Conservation (phyloP, 2,888 invertebrate species). For the Hirtodrosophila trivittata region DNA sequence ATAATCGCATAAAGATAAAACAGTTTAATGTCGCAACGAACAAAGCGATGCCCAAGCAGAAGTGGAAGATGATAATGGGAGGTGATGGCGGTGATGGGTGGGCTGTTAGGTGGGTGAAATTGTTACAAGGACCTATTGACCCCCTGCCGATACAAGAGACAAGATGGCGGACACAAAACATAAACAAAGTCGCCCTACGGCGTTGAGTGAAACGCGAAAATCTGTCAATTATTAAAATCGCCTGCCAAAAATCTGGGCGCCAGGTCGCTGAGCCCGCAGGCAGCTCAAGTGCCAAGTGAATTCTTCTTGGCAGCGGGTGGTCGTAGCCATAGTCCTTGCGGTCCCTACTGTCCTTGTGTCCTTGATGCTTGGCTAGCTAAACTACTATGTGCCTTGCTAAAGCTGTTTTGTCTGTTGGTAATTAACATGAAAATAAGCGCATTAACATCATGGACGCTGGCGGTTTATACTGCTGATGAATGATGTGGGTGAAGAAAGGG, state of each 20-base stretch:
- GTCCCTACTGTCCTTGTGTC: neutral
- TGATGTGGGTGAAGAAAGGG: constrained; percentile 2
- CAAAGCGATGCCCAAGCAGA: constrained; percentile 43
- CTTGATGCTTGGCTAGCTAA: constrained; percentile 16
- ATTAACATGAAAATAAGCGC: constrained; percentile 77
- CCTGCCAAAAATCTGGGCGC: constrained; percentile 61
- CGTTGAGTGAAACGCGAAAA: constrained; percentile 57
- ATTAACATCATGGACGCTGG: constrained; percentile 61
- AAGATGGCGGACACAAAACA: constrained; percentile 38
- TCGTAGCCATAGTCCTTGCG: constrained; percentile 4
- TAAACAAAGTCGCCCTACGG: constrained; percentile 54
- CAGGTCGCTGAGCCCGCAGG: constrained; percentile 47
- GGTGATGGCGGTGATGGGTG: constrained; percentile 8
- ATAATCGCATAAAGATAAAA: constrained; percentile 79
- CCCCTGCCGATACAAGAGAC: constrained; percentile 38
- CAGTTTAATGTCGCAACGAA: constrained; percentile 71
- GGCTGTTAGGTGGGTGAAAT: neutral
- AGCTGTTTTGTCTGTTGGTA: constrained; percentile 65
- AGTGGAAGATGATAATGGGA: constrained; percentile 10
- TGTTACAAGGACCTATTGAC: constrained; percentile 51
- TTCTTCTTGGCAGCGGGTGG: constrained; percentile 21
- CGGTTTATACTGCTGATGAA: constrained; percentile 43
- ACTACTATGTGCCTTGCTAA: constrained; percentile 38
- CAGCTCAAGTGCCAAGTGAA: constrained; percentile 16
- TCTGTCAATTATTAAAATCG: constrained; percentile 79